Base-by-base conservation (phyloP, 2,113 vertebrate genomes). In the Callopanchax toddi region DNA sequence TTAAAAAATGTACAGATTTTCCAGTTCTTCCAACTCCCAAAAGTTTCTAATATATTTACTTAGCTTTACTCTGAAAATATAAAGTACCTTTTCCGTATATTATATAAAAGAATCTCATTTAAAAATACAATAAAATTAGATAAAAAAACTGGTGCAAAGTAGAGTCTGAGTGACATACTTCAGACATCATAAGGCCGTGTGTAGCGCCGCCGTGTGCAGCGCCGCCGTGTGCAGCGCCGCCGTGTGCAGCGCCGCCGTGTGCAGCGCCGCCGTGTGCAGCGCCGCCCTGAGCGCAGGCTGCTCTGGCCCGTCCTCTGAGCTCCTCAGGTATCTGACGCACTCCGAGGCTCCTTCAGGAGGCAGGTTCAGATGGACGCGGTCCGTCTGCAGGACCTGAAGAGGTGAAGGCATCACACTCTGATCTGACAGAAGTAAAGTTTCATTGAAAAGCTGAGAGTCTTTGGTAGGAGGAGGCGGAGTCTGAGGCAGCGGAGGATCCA, bases 141-240 rank as follows among this genome's bases (percentile, higher is more conserved):
- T 83, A 44, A 43, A 85, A 89, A 87, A 76, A 63, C 87, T 87
- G 93, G 94, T 96, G 94, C 94, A 96, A 96, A 95, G 81, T 88
- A 86, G 84, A 90, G 91, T 87, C 79, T 66, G 87, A 82, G 89
- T 25, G 89, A 89, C 88, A 88, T 83, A 54, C 68, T 67, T 76
- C 53, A 77, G 78, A 79, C 17, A 44, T 93, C 88, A 95, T 86
- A 91, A 87, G 67, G 86, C 84, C 62, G 89, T 89, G 84, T 92
- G 74, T 0, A 90, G 89, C 72, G 71, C n/a, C n/a, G n/a, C n/a
- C n/a, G n/a, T n/a, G n/a, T 0, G 25, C 32, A 1, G 58, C 54
- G 59, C 55, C 18, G 71, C 69, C 73, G 61, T 73, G 78, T 18
- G 37, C 7, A n/a, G n/a, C n/a, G n/a, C n/a, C n/a, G n/a, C n/a